Percentiles rank a stretch among this genome's conserved stretches.
These are phyloP conservation scores for Myotis planiceps DNA, from an alignment of 2,797 vertebrate species.

Conservation along the genomic window DNA sequence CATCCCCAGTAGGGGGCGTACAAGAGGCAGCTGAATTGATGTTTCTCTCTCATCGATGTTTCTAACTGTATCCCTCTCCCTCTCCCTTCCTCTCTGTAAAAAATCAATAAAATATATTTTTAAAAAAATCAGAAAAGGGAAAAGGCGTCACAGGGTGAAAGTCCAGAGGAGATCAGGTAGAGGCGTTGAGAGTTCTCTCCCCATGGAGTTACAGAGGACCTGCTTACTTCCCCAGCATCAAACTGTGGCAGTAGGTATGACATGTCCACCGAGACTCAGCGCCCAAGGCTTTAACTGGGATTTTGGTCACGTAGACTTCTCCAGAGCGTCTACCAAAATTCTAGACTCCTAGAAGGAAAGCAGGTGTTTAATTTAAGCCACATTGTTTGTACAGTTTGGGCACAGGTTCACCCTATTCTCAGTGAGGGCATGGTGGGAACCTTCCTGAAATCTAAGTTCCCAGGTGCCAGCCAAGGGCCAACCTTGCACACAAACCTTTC, in stretches of 20 bases:
- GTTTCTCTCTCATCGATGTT: too few relatives aligned
- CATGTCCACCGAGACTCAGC: neutral
- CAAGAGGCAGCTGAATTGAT: too few relatives aligned
- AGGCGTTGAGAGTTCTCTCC: neutral
- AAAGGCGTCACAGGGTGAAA: neutral
- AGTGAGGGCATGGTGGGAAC: neutral
- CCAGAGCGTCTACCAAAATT: neutral
- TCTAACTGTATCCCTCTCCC: too few relatives aligned
- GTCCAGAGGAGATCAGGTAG: neutral
- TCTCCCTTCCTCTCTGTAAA: too few relatives aligned
- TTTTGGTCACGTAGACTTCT: neutral
- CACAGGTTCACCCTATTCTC: neutral
- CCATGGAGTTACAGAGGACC: neutral
- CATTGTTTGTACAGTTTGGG: neutral
- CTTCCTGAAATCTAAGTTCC: neutral
- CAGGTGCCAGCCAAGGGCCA: neutral
- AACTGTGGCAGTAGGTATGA: neutral
- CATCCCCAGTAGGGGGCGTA: too few relatives aligned
- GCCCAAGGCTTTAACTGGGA: neutral
- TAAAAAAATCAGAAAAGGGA: neutral
- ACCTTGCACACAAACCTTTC: neutral
- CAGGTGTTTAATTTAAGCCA: neutral
- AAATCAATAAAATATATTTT: too few relatives aligned
- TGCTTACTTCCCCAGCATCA: neutral
- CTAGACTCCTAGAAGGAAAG: neutral